Percentiles rank a stretch among this genome's conserved stretches.
Evolutionary conservation across 53 echinoderm and acorn worm species (phyloP).

Genomic region (Paracentrotus lividus): DNA sequence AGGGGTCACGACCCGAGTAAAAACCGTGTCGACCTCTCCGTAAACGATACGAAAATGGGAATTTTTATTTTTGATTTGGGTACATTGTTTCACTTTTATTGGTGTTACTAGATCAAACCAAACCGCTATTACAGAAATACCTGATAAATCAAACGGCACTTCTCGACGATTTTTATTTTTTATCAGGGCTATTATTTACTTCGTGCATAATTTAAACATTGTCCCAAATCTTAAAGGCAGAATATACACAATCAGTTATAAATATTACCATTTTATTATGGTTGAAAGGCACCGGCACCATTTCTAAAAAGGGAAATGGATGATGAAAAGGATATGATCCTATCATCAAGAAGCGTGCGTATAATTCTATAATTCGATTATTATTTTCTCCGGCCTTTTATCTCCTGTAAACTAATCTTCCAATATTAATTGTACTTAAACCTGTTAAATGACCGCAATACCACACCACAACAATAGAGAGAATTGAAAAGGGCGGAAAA

Average conservation of each 20-base stretch:
- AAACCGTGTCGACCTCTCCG: conserved; percentile 10
- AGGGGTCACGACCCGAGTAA: neutral
- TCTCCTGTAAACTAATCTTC: neutral
- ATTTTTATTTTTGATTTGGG: conserved; percentile 32
- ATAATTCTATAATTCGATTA: conserved; percentile 36
- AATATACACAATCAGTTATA: too few species aligned
- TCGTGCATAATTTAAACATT: too few species aligned
- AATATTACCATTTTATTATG: too few species aligned
- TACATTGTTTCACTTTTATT: conserved; percentile 49
- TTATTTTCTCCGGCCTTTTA: neutral
- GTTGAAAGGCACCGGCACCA: too few species aligned
- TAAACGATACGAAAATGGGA: conserved; percentile 42
- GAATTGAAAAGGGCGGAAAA: neutral
- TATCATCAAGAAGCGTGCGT: neutral
- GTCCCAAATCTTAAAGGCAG: too few species aligned
- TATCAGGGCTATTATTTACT: neutral
- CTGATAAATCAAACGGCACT: conserved; percentile 39
- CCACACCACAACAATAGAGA: neutral
- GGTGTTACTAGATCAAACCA: conserved; percentile 29
- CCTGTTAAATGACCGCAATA: conserved; percentile 21
- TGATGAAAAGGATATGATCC: too few species aligned
- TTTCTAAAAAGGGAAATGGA: too few species aligned
- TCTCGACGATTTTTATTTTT: neutral
- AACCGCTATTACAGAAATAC: conserved; percentile 10
- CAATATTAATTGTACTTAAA: neutral